Evolutionary conservation across 2,113 vertebrate genomes (phyloP), one percentile per base, ranked within the genome.

Genomic region (Myanophis thanlyinensis): DNA sequence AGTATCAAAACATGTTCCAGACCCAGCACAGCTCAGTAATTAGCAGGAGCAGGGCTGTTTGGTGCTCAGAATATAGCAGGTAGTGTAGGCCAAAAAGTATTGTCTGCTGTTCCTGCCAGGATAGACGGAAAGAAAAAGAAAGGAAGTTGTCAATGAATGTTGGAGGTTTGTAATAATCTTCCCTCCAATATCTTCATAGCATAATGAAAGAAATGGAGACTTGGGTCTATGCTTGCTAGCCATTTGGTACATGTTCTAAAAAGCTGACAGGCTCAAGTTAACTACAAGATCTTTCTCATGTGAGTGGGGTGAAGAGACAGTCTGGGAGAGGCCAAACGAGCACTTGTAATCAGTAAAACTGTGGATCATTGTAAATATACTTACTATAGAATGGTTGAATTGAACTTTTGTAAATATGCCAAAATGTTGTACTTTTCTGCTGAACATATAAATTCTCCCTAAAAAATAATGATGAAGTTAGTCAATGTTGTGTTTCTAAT

Each of bases 391-490:
- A 23, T 93, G 49, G 35, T 25, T 84, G 49, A 90, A 73, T 47
- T 0, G 0, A 91, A 90, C 92, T 49, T 23, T 1, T 91, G 54
- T 12, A 52, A 10, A 54, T 3, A 0, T 93, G 20, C 27, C 8
- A 13, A 1, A 44, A 92, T n/a, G 40, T 0, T 40, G 5, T 87
- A 52, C 4, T 89, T 93, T 94, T 96, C n/a, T 93, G 52, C 35
- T 94, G 9, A 85, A 92, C 12, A 2, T 86, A 80, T 91, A 94
- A 59, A 9, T 91, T 49, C 80, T 94, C 1, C 47, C 51, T 85
- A 27, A 87, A 73, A 91, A 87, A 25, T 90, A 93, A 92, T 84
- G 80, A 20, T 89, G 54, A 93, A 90, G 20, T 90, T 54, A 94
- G 49, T 95, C 67, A 93, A 13, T 91, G 8, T 44, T 92, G 23